phyloP scores from a whole-genome alignment of 2,888 invertebrate species.

The Eupithecia tripunctaria region DNA sequence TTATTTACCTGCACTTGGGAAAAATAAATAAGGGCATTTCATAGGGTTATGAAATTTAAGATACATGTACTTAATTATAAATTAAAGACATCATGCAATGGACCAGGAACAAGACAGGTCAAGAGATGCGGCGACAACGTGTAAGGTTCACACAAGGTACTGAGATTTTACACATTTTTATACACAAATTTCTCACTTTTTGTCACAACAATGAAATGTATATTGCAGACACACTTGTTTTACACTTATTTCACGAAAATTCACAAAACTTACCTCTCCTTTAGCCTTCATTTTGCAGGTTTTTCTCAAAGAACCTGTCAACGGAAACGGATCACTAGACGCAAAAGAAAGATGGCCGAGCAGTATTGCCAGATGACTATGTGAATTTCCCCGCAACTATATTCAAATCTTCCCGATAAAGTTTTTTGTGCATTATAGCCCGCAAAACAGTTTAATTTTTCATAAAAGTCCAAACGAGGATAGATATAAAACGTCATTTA shows the following conservation, averaged over 20 bases:
- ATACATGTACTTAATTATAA: not conserved
- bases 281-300: conserved; percentile 92
- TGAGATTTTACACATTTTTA: conserved; percentile 27
- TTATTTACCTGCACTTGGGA: conserved; percentile 19
- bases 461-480: too few species aligned
- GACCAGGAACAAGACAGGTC: conserved; percentile 23
- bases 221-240: conserved; percentile 8
- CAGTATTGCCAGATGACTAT: too few species aligned
- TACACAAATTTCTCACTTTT: conserved; percentile 14
- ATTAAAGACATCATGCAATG: not conserved
- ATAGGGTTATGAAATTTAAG: not conserved
- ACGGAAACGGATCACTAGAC: conserved; percentile 77
- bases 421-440: too few species aligned
- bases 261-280: conserved; percentile 88
- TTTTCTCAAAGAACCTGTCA: conserved; percentile 81
- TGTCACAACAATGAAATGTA: not conserved
- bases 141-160: conserved; percentile 53
- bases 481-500: too few species aligned
- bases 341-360: conserved; percentile 61
- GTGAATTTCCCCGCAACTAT: too few species aligned
- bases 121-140: conserved; percentile 68
- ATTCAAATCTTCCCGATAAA: too few species aligned
- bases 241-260: conserved; percentile 46
- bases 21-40: not conserved
- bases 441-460: too few species aligned